Conservation (phyloP, 2,888 invertebrate genomes). For the Tanaodytes sp. region DNA sequence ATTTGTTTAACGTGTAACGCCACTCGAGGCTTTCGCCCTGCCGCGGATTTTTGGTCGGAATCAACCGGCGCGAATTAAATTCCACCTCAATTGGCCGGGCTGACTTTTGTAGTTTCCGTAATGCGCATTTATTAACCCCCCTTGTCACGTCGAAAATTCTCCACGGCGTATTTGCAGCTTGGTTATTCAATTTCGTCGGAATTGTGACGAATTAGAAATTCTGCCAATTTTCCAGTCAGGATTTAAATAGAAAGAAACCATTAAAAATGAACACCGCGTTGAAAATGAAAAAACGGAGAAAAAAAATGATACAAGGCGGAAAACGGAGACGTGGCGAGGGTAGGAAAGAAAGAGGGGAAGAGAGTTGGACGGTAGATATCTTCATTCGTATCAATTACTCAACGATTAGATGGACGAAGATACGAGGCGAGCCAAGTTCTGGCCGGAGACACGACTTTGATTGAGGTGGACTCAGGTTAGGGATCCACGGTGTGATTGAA, state of each 20-base stretch:
- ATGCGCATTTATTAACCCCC: too few relatives aligned
- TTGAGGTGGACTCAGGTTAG: conserved; percentile 53
- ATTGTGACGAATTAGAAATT: conserved; percentile 8
- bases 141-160: too few relatives aligned
- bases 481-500: conserved; percentile 68
- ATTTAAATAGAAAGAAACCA: too few relatives aligned
- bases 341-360: conserved; percentile 30
- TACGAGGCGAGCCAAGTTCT: conserved; percentile 58
- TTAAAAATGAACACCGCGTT: too few relatives aligned
- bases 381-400: conserved; percentile 73
- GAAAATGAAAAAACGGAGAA: too few relatives aligned
- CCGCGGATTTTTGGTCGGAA: conserved; percentile 51
- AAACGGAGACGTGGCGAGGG: too few relatives aligned
- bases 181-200: too few relatives aligned
- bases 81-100: conserved; percentile 48
- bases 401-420: conserved; percentile 72
- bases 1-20: conserved; percentile 65
- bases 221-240: background rate
- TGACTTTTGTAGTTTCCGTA: too few relatives aligned
- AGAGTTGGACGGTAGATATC: conserved; percentile 63
- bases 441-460: conserved; percentile 57
- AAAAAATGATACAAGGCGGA: background rate
- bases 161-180: too few relatives aligned
- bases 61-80: conserved; percentile 55
- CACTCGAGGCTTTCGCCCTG: conserved; percentile 50